These are phyloP conservation scores for Actinernus sp. DNA, from an alignment of 92 coral and sea anemone species.

Conservation along the genomic window DNA sequence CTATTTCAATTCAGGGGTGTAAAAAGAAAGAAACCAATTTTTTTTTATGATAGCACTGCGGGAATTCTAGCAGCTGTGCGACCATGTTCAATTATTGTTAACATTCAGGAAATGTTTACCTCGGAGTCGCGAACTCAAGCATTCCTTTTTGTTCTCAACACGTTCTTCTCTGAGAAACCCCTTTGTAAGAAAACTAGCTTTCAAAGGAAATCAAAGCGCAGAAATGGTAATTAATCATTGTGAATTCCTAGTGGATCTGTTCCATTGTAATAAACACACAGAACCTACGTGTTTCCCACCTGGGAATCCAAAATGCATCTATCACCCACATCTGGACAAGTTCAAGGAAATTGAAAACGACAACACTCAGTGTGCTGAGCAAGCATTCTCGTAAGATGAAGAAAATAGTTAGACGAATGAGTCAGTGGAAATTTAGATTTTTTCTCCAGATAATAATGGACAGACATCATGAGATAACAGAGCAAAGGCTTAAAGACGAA, in stretches of 20 bases:
- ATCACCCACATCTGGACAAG: conserved; percentile 7
- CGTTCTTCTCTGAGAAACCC: too few species aligned
- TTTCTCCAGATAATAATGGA: background rate
- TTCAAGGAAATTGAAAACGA: background rate
- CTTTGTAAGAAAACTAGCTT: too few species aligned
- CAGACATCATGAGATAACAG: background rate
- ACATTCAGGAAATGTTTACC: conserved; percentile 1
- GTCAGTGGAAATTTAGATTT: conserved; percentile 14
- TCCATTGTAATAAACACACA: background rate
- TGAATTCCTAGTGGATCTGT: conserved; percentile 9
- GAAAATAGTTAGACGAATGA: background rate
- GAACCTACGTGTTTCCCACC: conserved; percentile 2
- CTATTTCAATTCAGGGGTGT: too few species aligned
- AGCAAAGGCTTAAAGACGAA: too few species aligned
- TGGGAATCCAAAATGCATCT: background rate
- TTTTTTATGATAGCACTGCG: conserved; percentile 3
- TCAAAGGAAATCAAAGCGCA: too few species aligned
- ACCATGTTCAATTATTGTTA: conserved; percentile 5
- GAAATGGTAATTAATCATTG: too few species aligned
- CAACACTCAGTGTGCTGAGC: conserved; percentile 5
- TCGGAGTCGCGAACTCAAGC: conserved; percentile 11
- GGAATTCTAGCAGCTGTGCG: conserved; percentile 8
- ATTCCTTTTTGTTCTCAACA: conserved; percentile 7
- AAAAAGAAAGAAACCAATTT: too few species aligned
- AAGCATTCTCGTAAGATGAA: background rate